A percentile compares a stretch with the other conserved stretches of the same genome.
phyloP scores from a whole-genome alignment of 2,797 vertebrate genomes.

The Lateolabrax maculatus region DNA sequence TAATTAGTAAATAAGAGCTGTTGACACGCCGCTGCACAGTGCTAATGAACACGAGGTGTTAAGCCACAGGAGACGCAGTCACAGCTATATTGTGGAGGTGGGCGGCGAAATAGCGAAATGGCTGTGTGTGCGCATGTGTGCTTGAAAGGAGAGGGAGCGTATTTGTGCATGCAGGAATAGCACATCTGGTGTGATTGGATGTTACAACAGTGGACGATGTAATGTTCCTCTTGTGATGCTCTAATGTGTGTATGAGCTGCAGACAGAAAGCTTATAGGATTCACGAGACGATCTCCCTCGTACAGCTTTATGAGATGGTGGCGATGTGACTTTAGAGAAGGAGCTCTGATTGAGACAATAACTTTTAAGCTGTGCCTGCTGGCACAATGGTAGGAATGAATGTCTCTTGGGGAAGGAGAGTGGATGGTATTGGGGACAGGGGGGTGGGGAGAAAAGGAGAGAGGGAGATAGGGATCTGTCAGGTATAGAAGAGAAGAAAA shows the following conservation, averaged over 20 bases:
- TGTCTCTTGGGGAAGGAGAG: conserved; percentile 15
- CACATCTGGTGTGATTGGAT: conserved; percentile 51
- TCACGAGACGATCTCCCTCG: conserved; percentile 22
- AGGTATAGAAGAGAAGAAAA: conserved; percentile 64
- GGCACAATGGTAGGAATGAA: conserved; percentile 17
- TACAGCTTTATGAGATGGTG: conserved; percentile 39
- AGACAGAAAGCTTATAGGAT: conserved; percentile 36
- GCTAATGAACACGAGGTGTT: conserved; percentile 79
- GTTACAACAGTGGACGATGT: conserved; percentile 28
- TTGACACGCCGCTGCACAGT: conserved; percentile 71
- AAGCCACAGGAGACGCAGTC: conserved; percentile 69
- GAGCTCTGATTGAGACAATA: conserved; percentile 64
- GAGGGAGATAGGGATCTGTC: conserved; percentile 63
- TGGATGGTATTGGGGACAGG: conserved; percentile 19
- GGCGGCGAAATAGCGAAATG: conserved; percentile 60
- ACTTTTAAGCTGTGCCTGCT: conserved; percentile 37
- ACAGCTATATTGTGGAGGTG: conserved; percentile 50
- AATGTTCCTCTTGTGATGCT: conserved; percentile 43
- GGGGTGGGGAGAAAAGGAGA: conserved; percentile 15
- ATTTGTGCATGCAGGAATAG: conserved; percentile 40
- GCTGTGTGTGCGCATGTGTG: conserved; percentile 24
- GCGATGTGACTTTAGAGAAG: conserved; percentile 38
- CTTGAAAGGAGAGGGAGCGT: conserved; percentile 15
- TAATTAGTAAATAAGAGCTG: conserved; percentile 81
- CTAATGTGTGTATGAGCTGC: conserved; percentile 22